Evolutionary conservation across 2,113 vertebrate genomes (phyloP).

Genomic region (Oncorhynchus keta): DNA sequence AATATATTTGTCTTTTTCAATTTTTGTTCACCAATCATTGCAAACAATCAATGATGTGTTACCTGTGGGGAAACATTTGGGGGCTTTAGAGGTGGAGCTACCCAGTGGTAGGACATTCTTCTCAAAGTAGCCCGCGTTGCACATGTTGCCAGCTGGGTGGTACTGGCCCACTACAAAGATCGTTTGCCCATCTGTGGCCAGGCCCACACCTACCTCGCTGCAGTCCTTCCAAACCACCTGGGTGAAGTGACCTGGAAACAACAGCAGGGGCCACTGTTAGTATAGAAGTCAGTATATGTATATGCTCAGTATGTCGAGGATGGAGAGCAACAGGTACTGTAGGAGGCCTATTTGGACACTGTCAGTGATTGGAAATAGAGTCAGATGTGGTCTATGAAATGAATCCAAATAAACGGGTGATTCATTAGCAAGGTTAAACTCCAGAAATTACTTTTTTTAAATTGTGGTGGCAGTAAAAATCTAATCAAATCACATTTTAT

Average conservation of each 20-base stretch:
- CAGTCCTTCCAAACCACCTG: conserved; percentile 57
- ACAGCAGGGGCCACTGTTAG: conserved; percentile 9
- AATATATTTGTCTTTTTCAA: background rate
- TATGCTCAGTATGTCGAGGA: too few species aligned
- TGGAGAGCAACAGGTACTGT: too few species aligned
- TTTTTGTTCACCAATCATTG: background rate
- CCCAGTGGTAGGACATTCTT: conserved; percentile 45
- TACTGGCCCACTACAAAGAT: conserved; percentile 49
- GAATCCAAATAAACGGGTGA: too few species aligned
- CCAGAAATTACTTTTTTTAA: too few species aligned
- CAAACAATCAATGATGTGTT: background rate
- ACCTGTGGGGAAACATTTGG: background rate
- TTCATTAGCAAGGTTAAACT: too few species aligned
- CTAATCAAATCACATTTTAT: too few species aligned
- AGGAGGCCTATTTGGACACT: too few species aligned
- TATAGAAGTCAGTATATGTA: background rate
- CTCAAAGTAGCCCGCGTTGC: conserved; percentile 50
- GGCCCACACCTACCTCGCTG: conserved; percentile 44
- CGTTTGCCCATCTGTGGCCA: conserved; percentile 49
- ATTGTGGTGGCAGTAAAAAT: too few species aligned
- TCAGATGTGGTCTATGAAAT: too few species aligned
- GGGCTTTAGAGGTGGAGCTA: background rate
- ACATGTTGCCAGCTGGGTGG: conserved; percentile 51
- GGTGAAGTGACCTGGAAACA: conserved; percentile 55
- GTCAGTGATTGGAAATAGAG: too few species aligned